Evolutionary conservation across 2,797 vertebrate species (phyloP).

Genomic region (Mus minutoides): DNA sequence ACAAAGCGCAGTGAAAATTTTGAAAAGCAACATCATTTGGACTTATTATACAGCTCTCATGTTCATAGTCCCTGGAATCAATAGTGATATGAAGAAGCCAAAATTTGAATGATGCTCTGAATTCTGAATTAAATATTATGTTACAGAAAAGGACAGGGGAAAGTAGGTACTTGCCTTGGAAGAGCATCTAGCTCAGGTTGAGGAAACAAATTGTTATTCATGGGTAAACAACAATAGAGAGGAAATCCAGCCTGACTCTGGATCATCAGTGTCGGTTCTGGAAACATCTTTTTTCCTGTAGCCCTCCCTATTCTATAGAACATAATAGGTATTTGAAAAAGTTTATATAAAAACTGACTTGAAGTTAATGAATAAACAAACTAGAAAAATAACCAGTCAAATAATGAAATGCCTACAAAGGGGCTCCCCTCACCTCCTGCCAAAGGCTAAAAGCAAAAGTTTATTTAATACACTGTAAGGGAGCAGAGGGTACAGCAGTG

Average conservation of each 20-base stretch:
- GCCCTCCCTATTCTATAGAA: not conserved
- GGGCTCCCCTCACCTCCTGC: not conserved
- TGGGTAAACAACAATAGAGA: not conserved
- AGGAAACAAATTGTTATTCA: not conserved
- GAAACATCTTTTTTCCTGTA: not conserved
- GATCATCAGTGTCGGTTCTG: not conserved
- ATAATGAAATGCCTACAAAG: not conserved
- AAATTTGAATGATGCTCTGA: not conserved
- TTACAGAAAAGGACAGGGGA: not conserved
- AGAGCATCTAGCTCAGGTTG: not conserved
- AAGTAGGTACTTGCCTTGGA: constrained; percentile 28
- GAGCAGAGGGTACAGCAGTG: not conserved
- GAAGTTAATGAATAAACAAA: not conserved
- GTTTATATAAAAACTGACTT: not conserved
- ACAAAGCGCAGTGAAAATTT: not conserved
- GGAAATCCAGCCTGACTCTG: not conserved
- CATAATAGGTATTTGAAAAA: not conserved
- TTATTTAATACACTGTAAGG: not conserved
- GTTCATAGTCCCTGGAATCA: not conserved
- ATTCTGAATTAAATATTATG: not conserved
- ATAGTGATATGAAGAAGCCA: not conserved
- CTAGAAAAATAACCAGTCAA: not conserved
- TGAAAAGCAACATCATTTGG: not conserved
- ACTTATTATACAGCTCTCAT: not conserved
- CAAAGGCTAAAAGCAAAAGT: not conserved